Base-by-base conservation (phyloP, 2,888 invertebrate species). In the Drosophila kokeensis region DNA sequence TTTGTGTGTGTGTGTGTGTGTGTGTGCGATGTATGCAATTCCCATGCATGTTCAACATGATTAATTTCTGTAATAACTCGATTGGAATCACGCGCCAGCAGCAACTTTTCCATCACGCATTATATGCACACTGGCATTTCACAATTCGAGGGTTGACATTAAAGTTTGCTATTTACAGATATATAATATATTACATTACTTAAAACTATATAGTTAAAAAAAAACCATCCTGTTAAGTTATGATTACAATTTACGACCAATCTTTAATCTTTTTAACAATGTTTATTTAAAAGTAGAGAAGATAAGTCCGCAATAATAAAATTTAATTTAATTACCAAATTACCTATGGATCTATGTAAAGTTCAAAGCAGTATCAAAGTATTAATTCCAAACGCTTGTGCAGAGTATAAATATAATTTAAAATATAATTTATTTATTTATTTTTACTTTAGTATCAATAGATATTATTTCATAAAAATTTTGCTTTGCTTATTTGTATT, bases 31-130 rank as follows among this genome's bases (percentile, higher is more conserved):
- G 77, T 81, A 73, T 87, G 86, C 89, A 90, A 87, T 87, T 87
- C 86, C 86, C 87, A 82, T 89, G 76, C 90, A 90, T 89, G 87
- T 86, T 90, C 89, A 87, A 87, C 87, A 90, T 87, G 87, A 87
- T 87, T 90, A 87, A 87, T 87, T 87, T 89, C 82, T 89, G 87
- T 90, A 90, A 90, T 87, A 87, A 87, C 87, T 87, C 90, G 89
- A 87, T 90, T 89, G 90, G 90, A 87, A 87, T 87, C 90, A 90
- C 90, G 90, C 89, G 90, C 87, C 87, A 87, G 79, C 83, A 89
- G 89, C 90, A 89, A 87, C 90, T 86, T 87, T 87, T 87, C 87
- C 90, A 87, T 87, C 90, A 87, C 76, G 76, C 87, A 83, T 82
- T 81, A 86, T 86, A 71, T 72, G 68, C 54, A 67, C 59, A 70